Evolutionary conservation across 2,113 vertebrate genomes (phyloP), one percentile per base, ranked within the genome.

Genomic region (Anhinga rufa): DNA sequence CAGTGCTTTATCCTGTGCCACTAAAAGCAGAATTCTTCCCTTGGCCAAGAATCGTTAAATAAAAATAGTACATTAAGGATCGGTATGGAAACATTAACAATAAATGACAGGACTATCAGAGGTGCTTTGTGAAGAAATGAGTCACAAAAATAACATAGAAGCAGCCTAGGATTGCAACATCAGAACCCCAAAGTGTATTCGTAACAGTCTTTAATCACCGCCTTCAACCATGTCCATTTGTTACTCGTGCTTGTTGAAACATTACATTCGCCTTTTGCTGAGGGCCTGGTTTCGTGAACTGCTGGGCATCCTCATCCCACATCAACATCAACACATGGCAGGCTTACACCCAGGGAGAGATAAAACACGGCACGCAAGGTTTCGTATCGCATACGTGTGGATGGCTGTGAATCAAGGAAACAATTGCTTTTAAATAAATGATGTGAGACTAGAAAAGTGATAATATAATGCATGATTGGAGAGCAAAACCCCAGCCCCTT

Each of bases 341-440:
- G 29, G 14, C 68, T 77, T 28, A 22, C 4, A 57, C 64, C 68
- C 64, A 32, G 52, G 71, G 69, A 79, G 49, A 61, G 78, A 54
- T 4, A 79, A 91, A 93, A 91, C 4, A 36, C 0, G 1, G 42
- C 83, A 65, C 2, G 0, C 17, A 10, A 49, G 4, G 65, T 17
- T 66, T n/a, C 1, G 0, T 31, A 9, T 69, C 38, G 0, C 22
- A 0, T 44, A 11, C 1, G 3, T n/a, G 64, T 29, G 52, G 52
- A 61, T 31, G 58, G 60, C 77, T 86, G 49, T 10, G 88, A 72
- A 65, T 60, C 48, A 36, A 77, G 61, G 69, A 46, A 91, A 71
- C 9, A 29, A 72, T 13, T 79, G 19, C 80, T 84, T 21, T 51
- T 54, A 80, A 87, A 92, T 22, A 82, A 87, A 70, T 42, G 6